Percentiles rank a stretch among this genome's conserved stretches.
These are phyloP conservation scores for Aurelia sp. DNA, from an alignment of 30 jellyfish, hydroid and myxozoan genomes.

Conservation along the genomic window DNA sequence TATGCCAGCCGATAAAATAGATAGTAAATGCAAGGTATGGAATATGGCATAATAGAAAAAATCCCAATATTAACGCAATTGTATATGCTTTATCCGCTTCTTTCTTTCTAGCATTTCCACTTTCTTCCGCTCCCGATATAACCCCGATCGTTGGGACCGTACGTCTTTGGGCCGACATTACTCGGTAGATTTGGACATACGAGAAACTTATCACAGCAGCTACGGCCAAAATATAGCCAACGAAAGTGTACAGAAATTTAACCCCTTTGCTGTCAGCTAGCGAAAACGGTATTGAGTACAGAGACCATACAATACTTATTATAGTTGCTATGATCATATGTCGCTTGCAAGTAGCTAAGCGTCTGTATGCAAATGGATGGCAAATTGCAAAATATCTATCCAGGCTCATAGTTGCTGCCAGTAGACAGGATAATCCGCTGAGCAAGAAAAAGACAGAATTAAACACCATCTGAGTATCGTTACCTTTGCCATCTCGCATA, in stretches of 20 bases:
- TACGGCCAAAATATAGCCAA: background rate
- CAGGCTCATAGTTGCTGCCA: constrained; percentile 47
- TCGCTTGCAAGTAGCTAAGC: background rate
- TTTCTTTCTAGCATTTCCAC: background rate
- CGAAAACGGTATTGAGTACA: no score
- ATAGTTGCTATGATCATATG: background rate
- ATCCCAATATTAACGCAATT: constrained; percentile 3
- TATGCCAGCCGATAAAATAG: constrained; percentile 22
- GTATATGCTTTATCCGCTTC: constrained; percentile 11
- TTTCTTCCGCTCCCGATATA: background rate
- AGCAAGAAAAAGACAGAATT: constrained; percentile 1
- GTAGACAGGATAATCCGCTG: constrained; percentile 34
- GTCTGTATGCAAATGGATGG: constrained; percentile 1
- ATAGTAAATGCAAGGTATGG: constrained; percentile 45
- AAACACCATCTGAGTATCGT: background rate
- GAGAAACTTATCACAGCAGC: background rate
- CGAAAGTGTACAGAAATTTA: background rate
- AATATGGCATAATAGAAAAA: constrained; percentile 14
- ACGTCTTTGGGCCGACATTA: constrained; percentile 12
- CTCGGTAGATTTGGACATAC: constrained; percentile 9
- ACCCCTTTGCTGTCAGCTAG: no score
- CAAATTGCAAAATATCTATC: constrained; percentile 14
- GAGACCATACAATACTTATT: no score
- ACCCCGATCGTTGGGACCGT: constrained; percentile 8
- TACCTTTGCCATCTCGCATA: background rate